Base-by-base conservation (phyloP, 1,140 invertebrate genomes). In the Ganaspis sp. region DNA sequence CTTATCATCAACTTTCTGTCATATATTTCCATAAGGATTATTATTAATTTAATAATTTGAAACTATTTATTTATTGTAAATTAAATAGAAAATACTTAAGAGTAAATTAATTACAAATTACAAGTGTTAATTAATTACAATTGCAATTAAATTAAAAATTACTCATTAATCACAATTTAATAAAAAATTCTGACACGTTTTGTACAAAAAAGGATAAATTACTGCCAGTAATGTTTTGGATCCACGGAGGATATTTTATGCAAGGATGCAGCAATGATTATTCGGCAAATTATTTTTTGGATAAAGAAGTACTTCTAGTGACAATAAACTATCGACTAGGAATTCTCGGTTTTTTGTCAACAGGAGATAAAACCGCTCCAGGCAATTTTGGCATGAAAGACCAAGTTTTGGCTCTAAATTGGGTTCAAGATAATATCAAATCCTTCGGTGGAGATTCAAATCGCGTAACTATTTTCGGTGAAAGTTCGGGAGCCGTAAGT, bases 281-380 rank as follows among this genome's bases (percentile, higher is more conserved):
- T 38, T 78, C 79, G 9, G 82, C 87, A 12, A 87, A 91, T 49
- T 89, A 88, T 69, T 78, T 93, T 9, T 84, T 92, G 29, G 86
- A 89, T 21, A 79, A 87, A 37, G 89, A 91, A 21, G 81, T 92
- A 5, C 87, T 93, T 21, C 87, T 93, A 1, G 89, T 93, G 23
- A 92, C 90, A 4, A 83, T 93, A n/a, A 93, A 93, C 82, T 93
- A 93, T 81, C 85, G 92, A 73, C 83, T 93, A 1, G 90, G 91
- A 6, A 64, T 69, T 53, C 5, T 40, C 87, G 89, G 90, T 6
- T 92, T 92, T 78, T 74, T 92, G 9, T 88, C 87, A 12, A 89
- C 89, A 3, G 86, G 80, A 12, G 89, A 91, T 73, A 73, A 69
- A 69, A 80, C 83, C 26, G 84, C 86, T 4, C 87, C 90, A 9